Conservation (phyloP, 2,113 vertebrate genomes). For the Bambusicola thoracicus region DNA sequence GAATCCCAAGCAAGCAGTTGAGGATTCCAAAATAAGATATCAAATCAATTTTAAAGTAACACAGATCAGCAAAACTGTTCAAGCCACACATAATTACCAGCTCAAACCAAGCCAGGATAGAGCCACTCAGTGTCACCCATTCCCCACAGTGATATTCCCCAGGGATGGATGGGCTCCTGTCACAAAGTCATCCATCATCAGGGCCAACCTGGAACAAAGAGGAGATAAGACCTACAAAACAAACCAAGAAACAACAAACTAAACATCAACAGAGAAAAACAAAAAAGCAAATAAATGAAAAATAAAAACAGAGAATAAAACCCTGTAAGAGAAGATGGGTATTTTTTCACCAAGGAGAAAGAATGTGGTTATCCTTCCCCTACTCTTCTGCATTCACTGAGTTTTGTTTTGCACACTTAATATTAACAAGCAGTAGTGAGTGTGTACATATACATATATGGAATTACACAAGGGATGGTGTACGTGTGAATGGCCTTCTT, state of each 20-base stretch:
- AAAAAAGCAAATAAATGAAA: not conserved
- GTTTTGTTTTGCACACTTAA: conserved; percentile 4
- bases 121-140: not conserved
- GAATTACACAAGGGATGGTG: not conserved
- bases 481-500: not conserved
- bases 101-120: not conserved
- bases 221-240: not conserved
- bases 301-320: not conserved
- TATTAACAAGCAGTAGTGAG: not conserved
- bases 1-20: not conserved
- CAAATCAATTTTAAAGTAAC: not conserved
- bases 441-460: not conserved
- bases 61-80: not conserved
- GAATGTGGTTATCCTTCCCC: not conserved
- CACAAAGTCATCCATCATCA: not conserved
- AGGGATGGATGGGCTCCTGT: not conserved
- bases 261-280: not conserved
- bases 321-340: not conserved
- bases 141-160: not conserved
- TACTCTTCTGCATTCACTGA: not conserved
- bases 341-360: not conserved
- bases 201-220: not conserved
- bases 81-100: not conserved
- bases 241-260: not conserved
- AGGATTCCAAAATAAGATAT: not conserved